Percentiles rank a stretch among this genome's conserved stretches.
Evolutionary conservation across 2,113 vertebrate genomes (phyloP).

Genomic region (Alosa alosa): DNA sequence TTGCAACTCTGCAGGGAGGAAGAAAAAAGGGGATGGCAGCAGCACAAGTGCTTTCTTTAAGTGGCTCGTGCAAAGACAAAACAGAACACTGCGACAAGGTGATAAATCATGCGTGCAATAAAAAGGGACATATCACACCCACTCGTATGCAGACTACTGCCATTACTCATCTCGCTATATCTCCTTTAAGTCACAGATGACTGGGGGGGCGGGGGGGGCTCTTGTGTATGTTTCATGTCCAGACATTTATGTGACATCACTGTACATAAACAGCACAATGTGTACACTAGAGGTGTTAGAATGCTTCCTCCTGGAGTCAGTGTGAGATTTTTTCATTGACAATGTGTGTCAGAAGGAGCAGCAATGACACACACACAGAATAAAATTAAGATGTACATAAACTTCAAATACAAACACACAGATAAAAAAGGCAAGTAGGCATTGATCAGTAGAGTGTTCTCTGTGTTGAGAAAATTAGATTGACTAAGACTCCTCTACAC

Average conservation of each 20-base stretch:
- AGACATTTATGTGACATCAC: slow-evolving; percentile 8
- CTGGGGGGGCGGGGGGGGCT: neutral
- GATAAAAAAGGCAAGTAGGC: neutral
- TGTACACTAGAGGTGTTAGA: neutral
- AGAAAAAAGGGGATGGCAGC: slow-evolving; percentile 5
- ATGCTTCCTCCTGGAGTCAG: neutral
- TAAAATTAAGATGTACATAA: neutral
- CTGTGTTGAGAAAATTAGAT: neutral
- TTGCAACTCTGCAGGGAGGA: neutral
- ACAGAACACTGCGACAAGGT: slow-evolving; percentile 34
- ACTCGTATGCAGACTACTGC: slow-evolving; percentile 27
- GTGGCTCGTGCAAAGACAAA: slow-evolving; percentile 22
- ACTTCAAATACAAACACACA: neutral
- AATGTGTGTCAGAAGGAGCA: neutral
- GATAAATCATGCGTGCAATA: slow-evolving; percentile 40
- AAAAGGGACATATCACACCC: slow-evolving; percentile 26
- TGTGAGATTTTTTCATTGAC: neutral
- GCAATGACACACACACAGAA: neutral
- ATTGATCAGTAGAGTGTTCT: neutral
- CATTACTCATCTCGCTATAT: slow-evolving; percentile 19
- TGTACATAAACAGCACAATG: slow-evolving; percentile 13
- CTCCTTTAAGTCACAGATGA: slow-evolving; percentile 23
- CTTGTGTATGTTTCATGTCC: neutral
- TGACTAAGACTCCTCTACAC: neutral
- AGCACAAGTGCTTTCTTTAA: slow-evolving; percentile 24